Conservation (phyloP, 2,797 vertebrate genomes). For the Gadopsis marmoratus region DNA sequence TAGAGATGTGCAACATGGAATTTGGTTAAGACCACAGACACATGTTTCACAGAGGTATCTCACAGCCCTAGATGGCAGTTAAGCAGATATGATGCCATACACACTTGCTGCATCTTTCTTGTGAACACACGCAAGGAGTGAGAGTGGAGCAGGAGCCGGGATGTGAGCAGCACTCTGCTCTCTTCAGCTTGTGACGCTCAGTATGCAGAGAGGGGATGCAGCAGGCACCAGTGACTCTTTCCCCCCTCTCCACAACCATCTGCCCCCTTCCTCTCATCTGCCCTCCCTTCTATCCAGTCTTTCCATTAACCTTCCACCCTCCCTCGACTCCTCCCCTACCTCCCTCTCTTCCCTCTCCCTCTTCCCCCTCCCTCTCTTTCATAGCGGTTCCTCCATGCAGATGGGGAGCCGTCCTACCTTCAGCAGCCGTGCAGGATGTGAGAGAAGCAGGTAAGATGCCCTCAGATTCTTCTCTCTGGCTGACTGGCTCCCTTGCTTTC, state of each 20-base stretch:
- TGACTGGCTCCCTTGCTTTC: constrained; percentile 10
- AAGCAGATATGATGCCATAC: constrained; percentile 6
- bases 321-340: constrained; percentile 11
- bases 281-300: constrained; percentile 7
- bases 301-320: constrained; percentile 30
- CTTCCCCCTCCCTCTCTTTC: not conserved
- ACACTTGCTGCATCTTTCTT: constrained; percentile 26
- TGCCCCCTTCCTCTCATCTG: constrained; percentile 21
- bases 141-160: constrained; percentile 27
- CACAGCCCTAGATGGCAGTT: not conserved
- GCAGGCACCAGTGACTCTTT: constrained; percentile 44
- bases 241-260: constrained; percentile 19
- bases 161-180: constrained; percentile 45
- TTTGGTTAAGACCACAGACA: not conserved
- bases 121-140: constrained; percentile 5
- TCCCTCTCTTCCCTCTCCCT: not conserved
- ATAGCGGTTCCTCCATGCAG: constrained; percentile 33
- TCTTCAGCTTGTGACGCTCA: constrained; percentile 50
- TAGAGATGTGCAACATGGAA: too few species aligned
- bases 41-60: not conserved
- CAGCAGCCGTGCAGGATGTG: constrained; percentile 61
- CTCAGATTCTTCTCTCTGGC: constrained; percentile 13
- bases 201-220: constrained; percentile 57
- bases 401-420: constrained; percentile 43
- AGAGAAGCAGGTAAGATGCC: constrained; percentile 62